Evolutionary conservation across 1,140 invertebrate genomes (phyloP), one percentile per base, ranked within the genome.

Genomic region (Brachionus manjavacas): DNA sequence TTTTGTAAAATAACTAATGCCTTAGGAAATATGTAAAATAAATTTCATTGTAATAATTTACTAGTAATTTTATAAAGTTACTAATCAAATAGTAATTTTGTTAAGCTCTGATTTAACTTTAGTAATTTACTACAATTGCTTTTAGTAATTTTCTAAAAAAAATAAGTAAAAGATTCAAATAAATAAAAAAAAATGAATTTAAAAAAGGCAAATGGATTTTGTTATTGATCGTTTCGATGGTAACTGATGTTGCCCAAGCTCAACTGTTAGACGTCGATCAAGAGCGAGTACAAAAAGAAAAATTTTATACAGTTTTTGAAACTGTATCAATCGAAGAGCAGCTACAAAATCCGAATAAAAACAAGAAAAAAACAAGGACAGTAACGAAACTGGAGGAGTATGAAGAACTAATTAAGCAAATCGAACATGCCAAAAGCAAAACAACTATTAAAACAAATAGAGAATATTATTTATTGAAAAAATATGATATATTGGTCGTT

Each of bases 401-500:
- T 14, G 12, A 28, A 70, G 28, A 70, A 70, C 14, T 70, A 31
- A 70, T 70, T 70, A 70, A n/a, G 20, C 28, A 31, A 70, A 70
- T 70, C 66, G 66, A 70, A 35, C 20, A 14, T 28, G 66, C 66
- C 14, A 70, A 31, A 28, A 25, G 12, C 14, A 70, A 70, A 70
- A 70, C 66, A 28, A 28, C 66, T 28, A 70, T 31, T 31, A 70
- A 70, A 31, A 70, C 66, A 25, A 23, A 70, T 28, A 31, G 28
- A 70, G 28, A 70, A 70, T 70, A 70, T 31, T 70, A 70, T 70
- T 70, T 70, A 31, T 70, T 70, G 66, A 70, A 70, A 28, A 70
- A 70, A 28, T 70, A 70, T 31, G 66, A 70, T 28, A 70, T 70
- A 28, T 70, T 70, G 12, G 28, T 35, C 23, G 66, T 70, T 70